These are phyloP conservation scores for Phyto melanocephala DNA, from an alignment of 2,888 invertebrate genomes.

Conservation along the genomic window DNA sequence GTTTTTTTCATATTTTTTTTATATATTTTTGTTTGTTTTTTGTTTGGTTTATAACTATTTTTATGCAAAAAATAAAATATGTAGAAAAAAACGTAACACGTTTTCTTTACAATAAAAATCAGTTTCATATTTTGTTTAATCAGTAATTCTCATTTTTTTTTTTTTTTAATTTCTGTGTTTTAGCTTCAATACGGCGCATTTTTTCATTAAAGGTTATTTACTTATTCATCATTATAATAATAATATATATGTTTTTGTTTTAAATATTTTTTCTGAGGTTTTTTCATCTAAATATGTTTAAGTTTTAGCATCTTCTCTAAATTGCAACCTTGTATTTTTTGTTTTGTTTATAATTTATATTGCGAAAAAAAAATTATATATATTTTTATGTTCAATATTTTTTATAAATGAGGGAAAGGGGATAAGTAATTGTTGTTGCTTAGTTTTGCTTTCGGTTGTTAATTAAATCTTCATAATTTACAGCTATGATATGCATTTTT, in stretches of 20 bases:
- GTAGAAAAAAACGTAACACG: constrained; percentile 72
- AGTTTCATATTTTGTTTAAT: constrained; percentile 70
- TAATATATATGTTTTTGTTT: constrained; percentile 70
- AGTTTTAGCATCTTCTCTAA: constrained; percentile 63
- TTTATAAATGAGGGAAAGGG: constrained; percentile 2
- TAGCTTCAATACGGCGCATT: constrained; percentile 68
- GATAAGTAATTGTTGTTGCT: background rate
- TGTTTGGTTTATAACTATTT: constrained; percentile 64
- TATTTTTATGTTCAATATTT: constrained; percentile 1
- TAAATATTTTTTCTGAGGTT: constrained; percentile 61
- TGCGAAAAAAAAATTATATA: constrained; percentile 33
- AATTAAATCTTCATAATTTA: constrained; percentile 80
- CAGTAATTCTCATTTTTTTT: constrained; percentile 67
- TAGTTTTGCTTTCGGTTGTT: constrained; percentile 34
- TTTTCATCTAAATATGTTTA: constrained; percentile 67
- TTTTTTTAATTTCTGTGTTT: constrained; percentile 60
- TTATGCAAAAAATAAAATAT: constrained; percentile 68
- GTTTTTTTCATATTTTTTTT: constrained; percentile 44
- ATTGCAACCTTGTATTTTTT: constrained; percentile 61
- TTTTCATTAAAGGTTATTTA: constrained; percentile 61
- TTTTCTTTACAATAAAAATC: constrained; percentile 77
- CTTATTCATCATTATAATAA: constrained; percentile 59
- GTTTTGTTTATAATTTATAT: constrained; percentile 25
- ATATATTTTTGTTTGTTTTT: constrained; percentile 46
- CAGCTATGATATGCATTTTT: constrained; percentile 94